Evolutionary conservation across 1,140 invertebrate species (phyloP), one percentile per base, ranked within the genome.

Genomic region (Caerostris darwini): DNA sequence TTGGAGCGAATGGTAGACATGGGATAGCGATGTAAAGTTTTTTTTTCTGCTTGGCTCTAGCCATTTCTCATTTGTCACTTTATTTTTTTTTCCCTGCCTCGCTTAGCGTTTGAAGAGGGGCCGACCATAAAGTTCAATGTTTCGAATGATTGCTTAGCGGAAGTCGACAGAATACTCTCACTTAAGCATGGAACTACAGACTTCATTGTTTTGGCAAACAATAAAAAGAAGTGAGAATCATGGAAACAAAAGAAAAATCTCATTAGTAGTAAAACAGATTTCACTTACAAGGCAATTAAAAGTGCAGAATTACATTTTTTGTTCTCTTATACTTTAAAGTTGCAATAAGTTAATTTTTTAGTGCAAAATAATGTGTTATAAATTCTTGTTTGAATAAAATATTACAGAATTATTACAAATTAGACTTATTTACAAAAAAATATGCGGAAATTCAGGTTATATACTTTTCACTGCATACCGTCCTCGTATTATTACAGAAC

Each of bases 41-140:
- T 87, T 86, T 6, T 87, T 87, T 87, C 58, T 34, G 19, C n/a
- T 7, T 56, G 17, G 56, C 56, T 83, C 56, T 19, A 19, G 82
- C 82, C 53, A 83, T 58, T 83, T 77, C 71, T 77, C 71, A 77
- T 77, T 77, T 77, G 71, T 77, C 71, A 77, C 71, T 34, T 77
- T 77, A 50, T 67, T 67, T n/a, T 67, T 67, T 77, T 53, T 34
- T 34, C 34, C 34, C 71, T 77, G 34, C 71, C 71, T 77, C 71
- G 50, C 71, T 77, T 50, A 77, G 71, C 34, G 71, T 50, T 77
- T 77, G 71, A 77, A 77, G 34, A 77, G 71, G 71, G 71, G 5
- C 71, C 71, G 71, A 77, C 71, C 71, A 77, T 77, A 77, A 77
- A 77, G 71, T 77, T 77, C 71, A 77, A 77, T 77, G 71, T 53